A percentile compares a stretch with the other conserved stretches of the same genome.
phyloP scores from a whole-genome alignment of 2,888 invertebrate genomes.

The Crocallis elinguaria region DNA sequence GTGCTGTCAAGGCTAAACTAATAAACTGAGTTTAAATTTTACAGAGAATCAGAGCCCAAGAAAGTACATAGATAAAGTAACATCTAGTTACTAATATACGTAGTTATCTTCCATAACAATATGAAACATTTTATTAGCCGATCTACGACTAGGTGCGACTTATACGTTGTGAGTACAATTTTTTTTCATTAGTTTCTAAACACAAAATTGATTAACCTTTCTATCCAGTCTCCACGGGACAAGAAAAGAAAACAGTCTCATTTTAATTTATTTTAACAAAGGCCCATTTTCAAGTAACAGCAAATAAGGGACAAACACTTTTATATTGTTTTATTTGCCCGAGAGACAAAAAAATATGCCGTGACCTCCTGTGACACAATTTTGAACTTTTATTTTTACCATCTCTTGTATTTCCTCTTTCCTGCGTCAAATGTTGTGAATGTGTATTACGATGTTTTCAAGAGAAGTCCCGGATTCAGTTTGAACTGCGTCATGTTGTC shows the following conservation, averaged over 20 bases:
- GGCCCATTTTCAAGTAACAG: constrained; percentile 1
- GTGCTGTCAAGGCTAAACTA: too few relatives aligned
- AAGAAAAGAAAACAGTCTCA: not conserved
- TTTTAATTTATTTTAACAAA: not conserved
- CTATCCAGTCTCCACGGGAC: not conserved
- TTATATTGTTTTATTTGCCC: constrained; percentile 14
- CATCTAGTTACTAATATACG: too few relatives aligned
- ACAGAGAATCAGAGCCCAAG: too few relatives aligned
- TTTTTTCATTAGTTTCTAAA: too few relatives aligned
- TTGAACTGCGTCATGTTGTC: not conserved
- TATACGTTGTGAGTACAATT: too few relatives aligned
- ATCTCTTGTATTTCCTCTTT: constrained; percentile 1
- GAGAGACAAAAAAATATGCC: constrained; percentile 4
- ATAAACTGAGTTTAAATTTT: too few relatives aligned
- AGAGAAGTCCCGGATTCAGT: not conserved
- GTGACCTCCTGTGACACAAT: constrained; percentile 10
- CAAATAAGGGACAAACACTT: constrained; percentile 6
- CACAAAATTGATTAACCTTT: not conserved
- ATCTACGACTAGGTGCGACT: too few relatives aligned
- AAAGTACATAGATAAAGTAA: too few relatives aligned
- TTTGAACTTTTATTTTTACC: constrained; percentile 3
- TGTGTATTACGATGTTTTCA: constrained; percentile 1
- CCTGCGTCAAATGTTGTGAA: constrained; percentile 2
- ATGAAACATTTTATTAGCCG: too few relatives aligned
- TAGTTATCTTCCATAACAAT: too few relatives aligned